These are phyloP conservation scores for Scaptomyza flava DNA, from an alignment of 2,888 invertebrate genomes.

Conservation along the genomic window DNA sequence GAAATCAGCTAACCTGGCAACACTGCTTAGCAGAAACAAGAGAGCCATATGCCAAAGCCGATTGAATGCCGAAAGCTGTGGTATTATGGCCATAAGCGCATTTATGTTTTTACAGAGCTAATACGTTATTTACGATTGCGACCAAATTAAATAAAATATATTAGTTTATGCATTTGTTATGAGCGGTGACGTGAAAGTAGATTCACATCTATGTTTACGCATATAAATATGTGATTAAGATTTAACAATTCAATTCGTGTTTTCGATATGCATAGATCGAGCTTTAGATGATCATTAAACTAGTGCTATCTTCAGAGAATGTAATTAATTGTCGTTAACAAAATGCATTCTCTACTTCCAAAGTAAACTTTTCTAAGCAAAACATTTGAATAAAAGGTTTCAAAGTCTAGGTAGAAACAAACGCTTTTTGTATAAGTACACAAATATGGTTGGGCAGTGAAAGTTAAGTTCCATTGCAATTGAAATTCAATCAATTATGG, in stretches of 20 bases:
- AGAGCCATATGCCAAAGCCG: conserved; percentile 23
- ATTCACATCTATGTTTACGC: conserved; percentile 15
- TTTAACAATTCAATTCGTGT: conserved; percentile 13
- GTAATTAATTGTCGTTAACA: too few relatives aligned
- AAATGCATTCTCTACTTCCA: too few relatives aligned
- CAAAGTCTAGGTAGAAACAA: neutral
- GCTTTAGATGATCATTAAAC: neutral
- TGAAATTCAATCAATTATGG: conserved; percentile 51
- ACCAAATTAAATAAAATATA: conserved; percentile 38
- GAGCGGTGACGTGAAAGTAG: conserved; percentile 36
- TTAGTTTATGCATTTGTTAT: conserved; percentile 48
- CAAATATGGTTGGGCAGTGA: conserved; percentile 7
- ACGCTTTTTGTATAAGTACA: too few relatives aligned
- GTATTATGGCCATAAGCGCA: conserved; percentile 45
- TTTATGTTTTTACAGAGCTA: conserved; percentile 30
- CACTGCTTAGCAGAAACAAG: conserved; percentile 22
- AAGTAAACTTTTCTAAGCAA: too few relatives aligned
- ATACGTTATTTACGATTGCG: conserved; percentile 57
- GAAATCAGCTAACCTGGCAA: too few relatives aligned
- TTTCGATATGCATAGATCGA: neutral
- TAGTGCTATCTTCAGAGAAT: too few relatives aligned
- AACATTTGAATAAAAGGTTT: too few relatives aligned
- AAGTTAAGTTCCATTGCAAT: conserved; percentile 45
- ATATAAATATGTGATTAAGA: neutral
- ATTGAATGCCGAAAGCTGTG: conserved; percentile 10